Evolutionary conservation across 2,797 vertebrate species (phyloP).

Genomic region (Melanotaenia trifasciata): DNA sequence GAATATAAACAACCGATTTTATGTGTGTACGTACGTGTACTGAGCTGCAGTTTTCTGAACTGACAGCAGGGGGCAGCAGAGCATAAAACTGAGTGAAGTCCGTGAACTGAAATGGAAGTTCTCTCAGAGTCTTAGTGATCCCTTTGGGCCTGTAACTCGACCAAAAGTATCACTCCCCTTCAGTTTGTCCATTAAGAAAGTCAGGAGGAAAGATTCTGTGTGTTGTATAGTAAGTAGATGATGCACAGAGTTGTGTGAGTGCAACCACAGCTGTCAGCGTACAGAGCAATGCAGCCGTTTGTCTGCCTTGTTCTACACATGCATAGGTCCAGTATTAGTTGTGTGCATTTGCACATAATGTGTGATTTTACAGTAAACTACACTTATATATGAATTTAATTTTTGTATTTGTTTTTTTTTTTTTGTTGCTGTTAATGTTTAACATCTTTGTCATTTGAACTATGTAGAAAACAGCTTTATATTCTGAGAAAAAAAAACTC

Average conservation of each 20-base stretch:
- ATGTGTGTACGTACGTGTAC: background rate
- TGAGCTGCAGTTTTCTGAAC: conserved; percentile 42
- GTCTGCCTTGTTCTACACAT: conserved; percentile 29
- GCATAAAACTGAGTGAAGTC: background rate
- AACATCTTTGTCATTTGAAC: conserved; percentile 1
- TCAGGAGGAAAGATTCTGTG: conserved; percentile 47
- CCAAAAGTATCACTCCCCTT: conserved; percentile 62
- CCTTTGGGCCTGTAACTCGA: conserved; percentile 63
- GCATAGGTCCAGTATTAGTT: conserved; percentile 61
- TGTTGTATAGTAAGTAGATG: conserved; percentile 13
- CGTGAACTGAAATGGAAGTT: conserved; percentile 36
- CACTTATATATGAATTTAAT: background rate
- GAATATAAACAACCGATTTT: background rate
- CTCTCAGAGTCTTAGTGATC: conserved; percentile 42
- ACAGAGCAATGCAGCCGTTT: conserved; percentile 41
- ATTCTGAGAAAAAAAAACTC: background rate
- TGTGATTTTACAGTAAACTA: conserved; percentile 26
- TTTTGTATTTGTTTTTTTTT: background rate
- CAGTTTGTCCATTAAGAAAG: conserved; percentile 65
- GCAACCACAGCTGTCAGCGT: conserved; percentile 22
- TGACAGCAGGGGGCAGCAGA: conserved; percentile 73
- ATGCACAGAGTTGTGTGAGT: conserved; percentile 34
- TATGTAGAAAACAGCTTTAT: conserved; percentile 23
- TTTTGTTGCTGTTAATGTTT: conserved; percentile 11
- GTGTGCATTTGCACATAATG: conserved; percentile 18